Base-by-base conservation (phyloP, 2,113 vertebrate species). In the Colinus virginianus region DNA sequence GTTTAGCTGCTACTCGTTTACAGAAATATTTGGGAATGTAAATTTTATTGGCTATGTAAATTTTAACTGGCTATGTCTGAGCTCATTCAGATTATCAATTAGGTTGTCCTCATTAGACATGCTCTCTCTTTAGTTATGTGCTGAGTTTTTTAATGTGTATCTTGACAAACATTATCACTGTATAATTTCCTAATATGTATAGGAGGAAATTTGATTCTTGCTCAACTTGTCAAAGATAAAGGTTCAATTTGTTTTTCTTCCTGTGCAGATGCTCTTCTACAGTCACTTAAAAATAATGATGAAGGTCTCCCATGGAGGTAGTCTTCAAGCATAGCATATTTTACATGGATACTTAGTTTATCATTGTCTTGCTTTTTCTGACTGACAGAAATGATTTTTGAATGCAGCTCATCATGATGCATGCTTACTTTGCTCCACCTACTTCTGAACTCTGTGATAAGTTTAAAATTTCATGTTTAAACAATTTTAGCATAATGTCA, bases 131-230 rank as follows among this genome's bases (percentile, higher is more conserved):
- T 10, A 13, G 18, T 6, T 38, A 69, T 8, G 13, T 13, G 25
- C 23, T 2, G 6, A 45, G 9, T 3, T 34, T 36, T 36, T 34
- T 6, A 20, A 12, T 0, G 4, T 3, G 3, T 25, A 10, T 36
- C 45, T 56, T 23, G 32, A 26, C 25, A 61, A 62, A n/a, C 5
- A 9, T 26, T 19, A 10, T 40, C 55, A 8, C 20, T 1, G 0
- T 16, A 28, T 3, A 1, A 11, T 19, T 25, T n/a, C 9, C 6
- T 10, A 19, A 4, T 38, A 21, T 18, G 21, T 10, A 58, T 4
- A 21, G 53, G 66, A 55, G 17, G 30, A 34, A 26, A 7, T 17
- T 12, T 22, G 21, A 79, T 36, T 62, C 21, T 36, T 26, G 25
- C 49, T 70, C 10, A 49, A 8, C 25, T 28, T 1, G 4, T 38